Conservation (phyloP, 2,113 vertebrate species). For the Pardalotus punctatus region DNA sequence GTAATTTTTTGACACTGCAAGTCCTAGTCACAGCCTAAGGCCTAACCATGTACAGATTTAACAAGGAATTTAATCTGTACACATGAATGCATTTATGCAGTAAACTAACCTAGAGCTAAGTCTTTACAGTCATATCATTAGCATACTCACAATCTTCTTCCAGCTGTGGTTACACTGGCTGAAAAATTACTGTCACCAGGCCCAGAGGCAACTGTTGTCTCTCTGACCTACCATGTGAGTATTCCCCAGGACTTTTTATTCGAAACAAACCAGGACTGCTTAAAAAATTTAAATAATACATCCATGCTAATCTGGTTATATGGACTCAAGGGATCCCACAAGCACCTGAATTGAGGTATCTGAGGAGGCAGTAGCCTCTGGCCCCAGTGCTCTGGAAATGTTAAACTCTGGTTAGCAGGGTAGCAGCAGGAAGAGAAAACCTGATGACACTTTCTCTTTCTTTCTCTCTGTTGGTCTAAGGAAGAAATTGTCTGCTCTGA, state of each 20-base stretch:
- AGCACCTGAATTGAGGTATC: background rate
- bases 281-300: background rate
- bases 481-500: background rate
- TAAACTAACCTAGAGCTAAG: slow-evolving; percentile 24
- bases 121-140: slow-evolving; percentile 37
- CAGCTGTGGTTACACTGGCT: slow-evolving; percentile 5
- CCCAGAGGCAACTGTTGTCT: background rate
- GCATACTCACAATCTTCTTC: slow-evolving; percentile 22
- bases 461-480: background rate
- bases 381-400: background rate
- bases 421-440: background rate
- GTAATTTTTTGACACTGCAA: slow-evolving; percentile 17
- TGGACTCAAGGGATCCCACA: background rate
- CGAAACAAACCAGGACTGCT: background rate
- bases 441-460: background rate
- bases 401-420: background rate
- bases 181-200: background rate
- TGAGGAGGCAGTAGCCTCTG: background rate
- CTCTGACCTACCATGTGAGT: background rate
- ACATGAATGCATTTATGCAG: slow-evolving; percentile 38
- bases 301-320: background rate
- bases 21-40: slow-evolving; percentile 13
- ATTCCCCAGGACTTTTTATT: background rate
- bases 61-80: slow-evolving; percentile 42
- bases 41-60: slow-evolving; percentile 11